phyloP scores from a whole-genome alignment of 2,888 invertebrate species.

The Drosophila colorata region DNA sequence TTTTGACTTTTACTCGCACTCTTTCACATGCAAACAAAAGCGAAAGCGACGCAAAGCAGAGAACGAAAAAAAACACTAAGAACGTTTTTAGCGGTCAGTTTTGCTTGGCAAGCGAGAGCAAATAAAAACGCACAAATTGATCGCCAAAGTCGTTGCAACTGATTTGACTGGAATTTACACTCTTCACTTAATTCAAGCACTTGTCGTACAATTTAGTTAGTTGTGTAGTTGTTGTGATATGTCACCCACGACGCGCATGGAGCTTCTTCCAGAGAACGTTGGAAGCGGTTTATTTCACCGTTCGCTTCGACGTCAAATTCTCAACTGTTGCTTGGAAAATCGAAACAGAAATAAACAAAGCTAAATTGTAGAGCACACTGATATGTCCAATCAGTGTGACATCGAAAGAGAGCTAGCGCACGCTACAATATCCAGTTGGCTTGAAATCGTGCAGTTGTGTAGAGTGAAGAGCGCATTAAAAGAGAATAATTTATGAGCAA shows the following conservation, averaged over 20 bases:
- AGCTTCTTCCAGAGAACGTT: constrained; percentile 43
- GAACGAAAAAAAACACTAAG: constrained; percentile 33
- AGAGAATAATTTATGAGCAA: not conserved
- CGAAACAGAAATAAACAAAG: constrained; percentile 68
- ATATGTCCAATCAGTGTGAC: constrained; percentile 8
- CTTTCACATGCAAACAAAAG: constrained; percentile 37
- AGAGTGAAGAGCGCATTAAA: constrained; percentile 2
- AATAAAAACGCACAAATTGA: not conserved
- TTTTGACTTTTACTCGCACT: constrained; percentile 2
- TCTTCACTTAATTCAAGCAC: constrained; percentile 27
- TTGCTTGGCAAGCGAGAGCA: constrained; percentile 27
- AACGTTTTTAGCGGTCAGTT: constrained; percentile 15
- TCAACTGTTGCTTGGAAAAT: constrained; percentile 64
- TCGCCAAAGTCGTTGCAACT: constrained; percentile 5
- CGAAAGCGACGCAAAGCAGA: constrained; percentile 34
- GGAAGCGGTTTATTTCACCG: constrained; percentile 58
- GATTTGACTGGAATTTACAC: constrained; percentile 6
- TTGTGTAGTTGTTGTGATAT: constrained; percentile 19
- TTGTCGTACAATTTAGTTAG: constrained; percentile 29
- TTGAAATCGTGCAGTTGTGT: not conserved
- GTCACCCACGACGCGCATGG: constrained; percentile 57
- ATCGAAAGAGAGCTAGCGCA: constrained; percentile 23
- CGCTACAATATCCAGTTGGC: constrained; percentile 33
- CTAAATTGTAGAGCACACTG: constrained; percentile 44
- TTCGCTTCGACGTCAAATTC: constrained; percentile 49